A percentile compares a stretch with the other conserved stretches of the same genome.
These are phyloP conservation scores for Pyrrhosoma nymphula DNA, from an alignment of 2,888 invertebrate genomes.

Conservation along the genomic window DNA sequence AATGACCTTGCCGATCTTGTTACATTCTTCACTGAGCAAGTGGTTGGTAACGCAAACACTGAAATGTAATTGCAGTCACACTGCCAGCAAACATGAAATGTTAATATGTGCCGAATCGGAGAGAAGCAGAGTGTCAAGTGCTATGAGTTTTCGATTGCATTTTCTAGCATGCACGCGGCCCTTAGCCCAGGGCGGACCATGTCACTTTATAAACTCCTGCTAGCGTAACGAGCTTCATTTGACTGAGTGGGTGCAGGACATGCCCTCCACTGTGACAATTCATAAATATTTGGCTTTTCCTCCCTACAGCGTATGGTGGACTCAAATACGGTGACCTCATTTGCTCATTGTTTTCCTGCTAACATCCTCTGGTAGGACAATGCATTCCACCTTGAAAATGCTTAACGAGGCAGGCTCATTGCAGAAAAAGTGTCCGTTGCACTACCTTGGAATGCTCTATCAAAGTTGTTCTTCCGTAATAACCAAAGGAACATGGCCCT, in stretches of 20 bases:
- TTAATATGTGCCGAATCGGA: neutral
- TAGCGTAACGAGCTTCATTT: constrained; percentile 22
- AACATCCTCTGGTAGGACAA: constrained; percentile 24
- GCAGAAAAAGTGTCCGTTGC: neutral
- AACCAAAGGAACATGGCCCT: neutral
- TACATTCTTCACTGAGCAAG: no score
- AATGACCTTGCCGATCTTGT: no score
- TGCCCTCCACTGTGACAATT: neutral
- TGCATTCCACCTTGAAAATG: constrained; percentile 17
- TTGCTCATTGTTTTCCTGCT: constrained; percentile 4
- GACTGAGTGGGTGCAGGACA: neutral
- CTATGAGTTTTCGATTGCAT: neutral
- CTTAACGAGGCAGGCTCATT: constrained; percentile 53
- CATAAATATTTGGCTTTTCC: constrained; percentile 1
- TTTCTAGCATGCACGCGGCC: neutral
- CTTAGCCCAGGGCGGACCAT: neutral
- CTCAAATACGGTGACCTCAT: constrained; percentile 33
- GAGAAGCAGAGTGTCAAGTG: neutral
- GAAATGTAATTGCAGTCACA: no score
- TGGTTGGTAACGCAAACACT: no score
- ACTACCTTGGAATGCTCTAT: neutral
- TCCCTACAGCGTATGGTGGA: neutral
- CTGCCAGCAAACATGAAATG: neutral
- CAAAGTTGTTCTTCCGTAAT: neutral
- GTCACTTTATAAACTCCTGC: neutral